A percentile compares a stretch with the other conserved stretches of the same genome.
These are phyloP conservation scores for Perccottus glenii DNA, from an alignment of 2,113 vertebrate genomes.

Conservation along the genomic window DNA sequence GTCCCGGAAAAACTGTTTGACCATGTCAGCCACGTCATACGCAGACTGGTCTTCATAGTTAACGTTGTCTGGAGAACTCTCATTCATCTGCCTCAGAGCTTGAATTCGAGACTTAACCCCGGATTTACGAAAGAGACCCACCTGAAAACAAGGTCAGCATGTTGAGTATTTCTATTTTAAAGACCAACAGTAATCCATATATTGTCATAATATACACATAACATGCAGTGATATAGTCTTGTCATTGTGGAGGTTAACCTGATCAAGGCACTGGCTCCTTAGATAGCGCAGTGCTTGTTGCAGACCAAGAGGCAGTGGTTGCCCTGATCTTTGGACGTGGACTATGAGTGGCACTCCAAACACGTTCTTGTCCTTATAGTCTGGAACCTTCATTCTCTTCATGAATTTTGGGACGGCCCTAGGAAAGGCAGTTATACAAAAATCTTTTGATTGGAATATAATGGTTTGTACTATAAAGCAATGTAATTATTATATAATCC, in stretches of 20 bases:
- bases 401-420: conserved; percentile 99
- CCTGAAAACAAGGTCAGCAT: conserved; percentile 72
- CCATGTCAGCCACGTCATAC: conserved; percentile 97
- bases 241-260: conserved; percentile 79
- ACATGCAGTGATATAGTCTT: not conserved
- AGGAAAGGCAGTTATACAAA: conserved; percentile 32
- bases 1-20: conserved; percentile 98
- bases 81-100: conserved; percentile 93
- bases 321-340: conserved; percentile 94
- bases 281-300: conserved; percentile 93
- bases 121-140: conserved; percentile 96
- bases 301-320: conserved; percentile 92
- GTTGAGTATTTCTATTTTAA: not conserved
- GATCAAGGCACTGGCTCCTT: conserved; percentile 92
- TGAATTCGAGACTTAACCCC: conserved; percentile 98
- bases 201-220: no score
- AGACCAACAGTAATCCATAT: not conserved
- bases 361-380: conserved; percentile 96
- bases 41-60: conserved; percentile 95
- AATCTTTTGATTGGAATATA: no score
- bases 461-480: no score
- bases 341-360: conserved; percentile 97
- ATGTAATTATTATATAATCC: not conserved
- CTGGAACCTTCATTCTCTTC: conserved; percentile 97
- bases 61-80: conserved; percentile 89